These are phyloP conservation scores for Panthera tigris DNA, from an alignment of 2,113 vertebrate genomes.

Conservation along the genomic window DNA sequence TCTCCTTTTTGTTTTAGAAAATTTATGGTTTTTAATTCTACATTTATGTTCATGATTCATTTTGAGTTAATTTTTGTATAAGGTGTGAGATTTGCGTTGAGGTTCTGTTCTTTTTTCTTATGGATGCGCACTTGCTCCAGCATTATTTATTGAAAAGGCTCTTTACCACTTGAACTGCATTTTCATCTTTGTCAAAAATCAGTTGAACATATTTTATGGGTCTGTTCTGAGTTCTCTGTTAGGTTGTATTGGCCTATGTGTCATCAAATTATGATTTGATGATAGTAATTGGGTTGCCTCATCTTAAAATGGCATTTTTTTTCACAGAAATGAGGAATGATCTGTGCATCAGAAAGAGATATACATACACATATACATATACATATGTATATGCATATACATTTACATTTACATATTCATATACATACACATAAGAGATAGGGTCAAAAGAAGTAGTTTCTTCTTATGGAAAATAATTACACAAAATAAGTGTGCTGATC, in stretches of 20 bases:
- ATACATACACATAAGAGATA: background rate
- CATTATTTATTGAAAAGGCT: background rate
- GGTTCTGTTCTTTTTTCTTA: background rate
- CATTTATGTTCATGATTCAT: background rate
- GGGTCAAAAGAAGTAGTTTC: background rate
- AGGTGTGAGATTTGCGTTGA: background rate
- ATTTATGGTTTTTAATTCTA: background rate
- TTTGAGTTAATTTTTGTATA: background rate
- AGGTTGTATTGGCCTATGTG: background rate
- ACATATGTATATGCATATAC: background rate
- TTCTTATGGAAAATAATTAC: background rate
- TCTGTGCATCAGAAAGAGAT: background rate
- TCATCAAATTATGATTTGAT: background rate
- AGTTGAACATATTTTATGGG: background rate
- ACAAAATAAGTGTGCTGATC: background rate
- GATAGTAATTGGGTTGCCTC: background rate
- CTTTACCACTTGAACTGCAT: background rate
- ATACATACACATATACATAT: no score
- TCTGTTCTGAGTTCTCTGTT: background rate
- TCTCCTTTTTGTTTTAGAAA: no score
- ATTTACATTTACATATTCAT: background rate
- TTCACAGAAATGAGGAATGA: background rate
- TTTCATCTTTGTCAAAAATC: background rate
- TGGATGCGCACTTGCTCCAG: background rate
- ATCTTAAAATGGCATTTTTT: background rate